Evolutionary conservation across 2,888 invertebrate genomes (phyloP).

Genomic region (Dorcus hopei): DNA sequence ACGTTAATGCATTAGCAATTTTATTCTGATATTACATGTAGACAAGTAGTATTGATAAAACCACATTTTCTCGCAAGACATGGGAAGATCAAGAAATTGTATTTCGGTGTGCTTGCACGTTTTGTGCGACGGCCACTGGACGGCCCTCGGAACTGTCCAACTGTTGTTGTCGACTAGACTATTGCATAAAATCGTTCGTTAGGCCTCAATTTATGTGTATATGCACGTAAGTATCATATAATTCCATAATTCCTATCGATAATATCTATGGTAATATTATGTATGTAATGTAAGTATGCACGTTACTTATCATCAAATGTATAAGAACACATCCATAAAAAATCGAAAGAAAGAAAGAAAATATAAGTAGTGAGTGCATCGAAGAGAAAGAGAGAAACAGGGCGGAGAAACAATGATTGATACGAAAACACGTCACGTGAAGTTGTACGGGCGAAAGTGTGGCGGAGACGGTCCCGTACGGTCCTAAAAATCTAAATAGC

Average conservation of each 20-base stretch:
- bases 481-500: neutral
- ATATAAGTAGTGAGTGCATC: slow-evolving; percentile 12
- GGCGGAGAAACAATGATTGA: slow-evolving; percentile 25
- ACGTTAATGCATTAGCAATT: slow-evolving; percentile 42
- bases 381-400: neutral
- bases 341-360: slow-evolving; percentile 27
- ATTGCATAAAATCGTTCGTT: slow-evolving; percentile 39
- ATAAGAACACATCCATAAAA: slow-evolving; percentile 41
- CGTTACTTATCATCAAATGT: slow-evolving; percentile 10
- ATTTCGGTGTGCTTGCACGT: slow-evolving; percentile 39
- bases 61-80: slow-evolving; percentile 45
- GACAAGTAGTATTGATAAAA: slow-evolving; percentile 48
- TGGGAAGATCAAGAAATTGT: slow-evolving; percentile 48
- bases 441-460: neutral
- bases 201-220: slow-evolving; percentile 36
- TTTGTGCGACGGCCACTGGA: slow-evolving; percentile 38
- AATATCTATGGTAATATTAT: slow-evolving; percentile 26
- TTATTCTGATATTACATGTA: slow-evolving; percentile 47
- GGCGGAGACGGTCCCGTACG: neutral
- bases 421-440: slow-evolving; percentile 32
- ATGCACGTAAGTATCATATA: neutral
- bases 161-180: slow-evolving; percentile 36
- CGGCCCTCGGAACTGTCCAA: slow-evolving; percentile 28
- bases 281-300: too few relatives aligned
- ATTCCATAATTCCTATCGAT: slow-evolving; percentile 19